Base-by-base conservation (phyloP, 2,113 vertebrate species). In the Phyllostomus hastatus region DNA sequence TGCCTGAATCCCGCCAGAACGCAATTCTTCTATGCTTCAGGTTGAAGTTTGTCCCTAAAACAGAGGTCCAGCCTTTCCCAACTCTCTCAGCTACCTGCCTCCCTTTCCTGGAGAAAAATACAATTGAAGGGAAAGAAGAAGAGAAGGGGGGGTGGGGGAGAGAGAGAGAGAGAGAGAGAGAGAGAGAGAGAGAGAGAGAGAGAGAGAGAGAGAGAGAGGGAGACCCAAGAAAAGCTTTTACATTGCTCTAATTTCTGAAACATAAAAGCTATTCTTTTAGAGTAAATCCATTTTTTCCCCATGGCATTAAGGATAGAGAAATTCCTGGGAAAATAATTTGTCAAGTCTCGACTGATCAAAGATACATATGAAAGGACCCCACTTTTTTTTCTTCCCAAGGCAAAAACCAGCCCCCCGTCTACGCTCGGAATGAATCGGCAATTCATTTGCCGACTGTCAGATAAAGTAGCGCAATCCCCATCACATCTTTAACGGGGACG, bases 281-380 rank as follows among this genome's bases (percentile, higher is more conserved):
- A 98, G 96, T 59, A 95, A 98, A 97, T 96, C 57, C 26, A n/a
- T 93, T 78, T 88, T 46, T 64, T 95, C 75, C 95, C 97, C 7
- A 0, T 95, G 97, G 98, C 94, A 98, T 98, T 98, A 98, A 64
- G 97, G 95, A 96, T 97, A 86, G 97, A 98, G 98, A 98, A 98
- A 98, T 98, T 98, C 98, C 98, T 98, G 9, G 52, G 97, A 98
- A 98, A 98, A 98, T 98, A 98, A 98, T 98, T 98, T 98, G 98
- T 98, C 98, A 99, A 98, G 90, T 90, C 90, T 86, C 38, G 86
- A 91, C 98, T 98, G 98, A 99, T 98, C 98, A 98, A 99, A 99
- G 98, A 97, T 98, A n/a, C 73, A 82, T 98, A 98, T 98, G 98
- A 98, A 98, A 98, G 96, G 94, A 96, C 79, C 76, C 12, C 50